Evolutionary conservation across 1,140 invertebrate genomes (phyloP).

Genomic region (Akabosia matsudoensis): DNA sequence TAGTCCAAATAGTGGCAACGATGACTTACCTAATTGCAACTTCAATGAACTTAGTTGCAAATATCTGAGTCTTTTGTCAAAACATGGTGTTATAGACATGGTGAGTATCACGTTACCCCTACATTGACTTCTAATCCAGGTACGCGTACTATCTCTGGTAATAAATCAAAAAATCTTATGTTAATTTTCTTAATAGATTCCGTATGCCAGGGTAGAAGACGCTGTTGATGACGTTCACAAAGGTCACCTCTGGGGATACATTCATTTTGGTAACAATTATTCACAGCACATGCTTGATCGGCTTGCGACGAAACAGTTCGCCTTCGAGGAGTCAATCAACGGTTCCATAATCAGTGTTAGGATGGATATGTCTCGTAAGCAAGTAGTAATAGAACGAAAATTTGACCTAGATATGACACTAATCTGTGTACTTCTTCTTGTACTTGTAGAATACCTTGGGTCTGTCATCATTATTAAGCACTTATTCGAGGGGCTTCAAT

Average conservation of each 20-base stretch:
- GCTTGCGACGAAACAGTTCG: neutral
- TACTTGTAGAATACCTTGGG: slow-evolving; percentile 3
- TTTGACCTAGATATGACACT: no score
- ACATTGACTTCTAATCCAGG: no score
- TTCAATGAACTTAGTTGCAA: slow-evolving; percentile 15
- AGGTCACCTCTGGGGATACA: slow-evolving; percentile 10
- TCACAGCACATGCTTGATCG: slow-evolving; percentile 13
- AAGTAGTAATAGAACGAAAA: neutral
- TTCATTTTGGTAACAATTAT: neutral
- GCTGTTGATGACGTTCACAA: neutral
- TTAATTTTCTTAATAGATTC: neutral
- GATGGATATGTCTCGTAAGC: slow-evolving; percentile 18
- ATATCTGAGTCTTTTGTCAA: neutral
- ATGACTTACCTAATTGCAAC: neutral
- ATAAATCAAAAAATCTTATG: neutral
- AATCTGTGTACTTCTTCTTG: neutral
- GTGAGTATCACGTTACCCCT: neutral
- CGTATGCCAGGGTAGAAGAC: neutral
- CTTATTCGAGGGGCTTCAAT: slow-evolving; percentile 1
- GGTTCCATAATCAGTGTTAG: neutral
- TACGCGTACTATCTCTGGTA: no score
- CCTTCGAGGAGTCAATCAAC: neutral
- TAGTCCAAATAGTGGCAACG: neutral
- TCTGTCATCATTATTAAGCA: neutral
- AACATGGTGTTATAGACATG: neutral